Evolutionary conservation across 2,113 vertebrate genomes (phyloP), one percentile per base, ranked within the genome.

Genomic region (Zingel zingel): DNA sequence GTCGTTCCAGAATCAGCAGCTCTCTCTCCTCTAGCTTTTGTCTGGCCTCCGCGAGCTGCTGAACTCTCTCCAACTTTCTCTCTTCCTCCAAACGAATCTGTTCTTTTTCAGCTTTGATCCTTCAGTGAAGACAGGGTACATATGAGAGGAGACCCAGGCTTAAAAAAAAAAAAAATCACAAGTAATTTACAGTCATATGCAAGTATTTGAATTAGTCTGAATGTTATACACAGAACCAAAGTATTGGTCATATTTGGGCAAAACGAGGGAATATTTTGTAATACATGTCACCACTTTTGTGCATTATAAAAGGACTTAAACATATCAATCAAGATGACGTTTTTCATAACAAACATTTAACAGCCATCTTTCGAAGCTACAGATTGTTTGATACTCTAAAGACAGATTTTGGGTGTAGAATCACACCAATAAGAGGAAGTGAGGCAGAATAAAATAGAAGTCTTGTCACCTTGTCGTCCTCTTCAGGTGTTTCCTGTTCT

Each of bases 101-200:
- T 57, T 99, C 98, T 82, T 96, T 97, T 87, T 95, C 94, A 9
- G 90, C 93, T 92, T 98, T 99, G 69, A 99, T 97, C 90, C 98
- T 95, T 36, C 12, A 75, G 56, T 2, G 47, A 57, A 25, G 25
- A 75, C 36, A 23, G 3, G 11, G 39, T 11, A 65, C 23, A 47
- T 27, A 2, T 14, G 0, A 62, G 3, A 53, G 14, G 16, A 47
- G 3, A 50, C 11, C 0, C 4, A 54, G 14, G 45, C 18, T 36
- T 6, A 76, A 43, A 5, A 6, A 33, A 43, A 76, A 43, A 5
- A 6, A 33, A 43, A 43, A 25, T 50, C 50, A 48, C 10, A 6
- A 19, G 30, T 4, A 21, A 43, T 33, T n/a, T 23, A 58, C 39
- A 56, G 43, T 75, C 14, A 23, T 18, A 14, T 19, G 19, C 2